These are phyloP conservation scores for Tribolium madens DNA, from an alignment of 1,140 invertebrate species.

Conservation along the genomic window DNA sequence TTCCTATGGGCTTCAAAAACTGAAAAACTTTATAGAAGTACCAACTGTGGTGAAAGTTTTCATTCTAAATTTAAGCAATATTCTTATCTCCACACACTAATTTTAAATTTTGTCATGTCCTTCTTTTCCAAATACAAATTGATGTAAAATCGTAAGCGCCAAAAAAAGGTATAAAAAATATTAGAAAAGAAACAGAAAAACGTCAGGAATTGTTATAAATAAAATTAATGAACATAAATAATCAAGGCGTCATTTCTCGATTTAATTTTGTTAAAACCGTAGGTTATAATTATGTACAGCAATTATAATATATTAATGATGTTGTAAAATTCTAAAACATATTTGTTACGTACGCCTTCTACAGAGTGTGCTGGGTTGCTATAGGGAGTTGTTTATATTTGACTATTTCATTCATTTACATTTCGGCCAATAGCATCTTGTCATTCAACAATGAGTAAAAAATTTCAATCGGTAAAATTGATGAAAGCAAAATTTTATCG, in stretches of 20 bases:
- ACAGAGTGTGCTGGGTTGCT: too few species aligned
- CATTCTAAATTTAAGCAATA: slow-evolving; percentile 1
- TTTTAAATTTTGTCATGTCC: background rate
- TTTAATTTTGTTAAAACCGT: background rate
- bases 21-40: background rate
- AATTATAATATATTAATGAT: background rate
- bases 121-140: background rate
- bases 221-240: background rate
- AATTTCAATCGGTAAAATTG: too few species aligned
- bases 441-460: too few species aligned
- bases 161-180: background rate
- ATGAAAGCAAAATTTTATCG: too few species aligned
- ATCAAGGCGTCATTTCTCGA: background rate
- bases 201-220: background rate
- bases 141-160: background rate
- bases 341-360: too few species aligned
- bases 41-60: slow-evolving; percentile 4
- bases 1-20: slow-evolving; percentile 3
- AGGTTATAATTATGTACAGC: background rate
- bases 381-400: too few species aligned
- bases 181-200: background rate
- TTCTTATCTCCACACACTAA: background rate
- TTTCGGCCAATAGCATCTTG: too few species aligned
- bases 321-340: too few species aligned
- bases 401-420: too few species aligned